Evolutionary conservation across 2,888 invertebrate species (phyloP).

Genomic region (Eutolmus rufibarbis): DNA sequence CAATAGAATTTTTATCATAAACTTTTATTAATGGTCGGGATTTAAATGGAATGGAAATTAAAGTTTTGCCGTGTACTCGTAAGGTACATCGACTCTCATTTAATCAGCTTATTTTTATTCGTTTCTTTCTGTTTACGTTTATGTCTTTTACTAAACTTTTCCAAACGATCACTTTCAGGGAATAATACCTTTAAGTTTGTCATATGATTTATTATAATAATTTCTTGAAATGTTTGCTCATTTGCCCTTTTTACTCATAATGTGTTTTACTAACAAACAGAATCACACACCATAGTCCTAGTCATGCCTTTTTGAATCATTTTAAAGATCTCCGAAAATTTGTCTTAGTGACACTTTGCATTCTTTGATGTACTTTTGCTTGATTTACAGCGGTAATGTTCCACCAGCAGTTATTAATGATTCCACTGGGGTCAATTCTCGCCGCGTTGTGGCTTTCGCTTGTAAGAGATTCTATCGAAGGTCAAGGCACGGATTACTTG

Average conservation of each 20-base stretch:
- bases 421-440: background rate
- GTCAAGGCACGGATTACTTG: background rate
- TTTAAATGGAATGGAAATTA: background rate
- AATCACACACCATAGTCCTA: background rate
- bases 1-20: background rate
- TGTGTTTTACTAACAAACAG: background rate
- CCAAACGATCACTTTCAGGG: too few species aligned
- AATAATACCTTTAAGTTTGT: background rate
- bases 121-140: background rate
- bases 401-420: background rate
- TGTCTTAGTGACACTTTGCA: background rate
- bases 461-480: background rate
- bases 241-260: background rate
- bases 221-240: background rate
- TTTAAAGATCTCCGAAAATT: background rate
- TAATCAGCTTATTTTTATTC: background rate
- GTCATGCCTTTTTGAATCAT: background rate
- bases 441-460: background rate
- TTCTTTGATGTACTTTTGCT: background rate
- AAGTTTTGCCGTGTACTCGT: background rate
- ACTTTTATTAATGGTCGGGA: background rate
- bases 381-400: background rate
- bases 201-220: background rate
- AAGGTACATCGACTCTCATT: background rate
- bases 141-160: background rate